Evolutionary conservation across 64 coral and sea anemone species (phyloP).

Genomic region (Porites australiensis): DNA sequence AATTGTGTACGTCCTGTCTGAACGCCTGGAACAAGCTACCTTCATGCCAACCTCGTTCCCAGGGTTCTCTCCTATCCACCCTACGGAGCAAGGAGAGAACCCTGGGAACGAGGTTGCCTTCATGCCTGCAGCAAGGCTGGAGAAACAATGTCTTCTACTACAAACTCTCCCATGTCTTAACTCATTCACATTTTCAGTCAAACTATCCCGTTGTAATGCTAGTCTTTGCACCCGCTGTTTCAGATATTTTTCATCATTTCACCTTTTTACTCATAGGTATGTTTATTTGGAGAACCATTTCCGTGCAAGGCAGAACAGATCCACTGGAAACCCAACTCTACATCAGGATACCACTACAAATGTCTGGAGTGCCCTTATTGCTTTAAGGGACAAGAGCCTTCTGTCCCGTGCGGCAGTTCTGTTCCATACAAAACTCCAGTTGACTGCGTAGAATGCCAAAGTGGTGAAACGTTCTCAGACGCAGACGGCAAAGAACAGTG

Average conservation of each 20-base stretch:
- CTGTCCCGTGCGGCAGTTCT: slow-evolving; percentile 39
- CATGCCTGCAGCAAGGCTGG: too few relatives aligned
- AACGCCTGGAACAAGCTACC: too few relatives aligned
- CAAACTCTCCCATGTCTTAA: too few relatives aligned
- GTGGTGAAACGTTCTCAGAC: slow-evolving; percentile 35
- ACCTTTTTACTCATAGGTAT: not conserved
- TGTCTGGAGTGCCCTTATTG: slow-evolving; percentile 56
- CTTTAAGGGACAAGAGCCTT: slow-evolving; percentile 32
- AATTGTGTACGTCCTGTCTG: too few relatives aligned
- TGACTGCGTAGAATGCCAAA: slow-evolving; percentile 19
- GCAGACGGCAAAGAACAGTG: not conserved
- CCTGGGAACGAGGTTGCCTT: too few relatives aligned
- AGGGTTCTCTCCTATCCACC: too few relatives aligned
- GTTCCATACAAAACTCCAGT: slow-evolving; percentile 13
- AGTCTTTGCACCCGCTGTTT: too few relatives aligned
- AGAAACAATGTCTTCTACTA: too few relatives aligned
- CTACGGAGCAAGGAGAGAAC: too few relatives aligned
- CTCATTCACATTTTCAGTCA: too few relatives aligned
- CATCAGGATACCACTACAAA: not conserved
- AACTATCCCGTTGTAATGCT: not conserved
- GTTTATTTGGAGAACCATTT: not conserved
- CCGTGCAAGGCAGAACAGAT: not conserved
- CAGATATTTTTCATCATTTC: too few relatives aligned
- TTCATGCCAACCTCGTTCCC: too few relatives aligned
- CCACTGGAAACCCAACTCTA: not conserved